Percentiles rank a stretch among this genome's conserved stretches.
Evolutionary conservation across 2,113 vertebrate genomes (phyloP).

Genomic region (cattle (Bos taurus)): ARS-UCD2.0 NC_037331.1:35913001-35913500

Average conservation of each 20-base stretch:
- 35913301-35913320: not conserved
- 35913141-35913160: not conserved
- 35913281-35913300: not conserved
- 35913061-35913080: not conserved
- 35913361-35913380: not conserved
- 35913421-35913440: not conserved
- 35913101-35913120: not conserved
- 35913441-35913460: not conserved
- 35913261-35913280: not conserved
- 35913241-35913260: not conserved
- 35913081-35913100: not conserved
- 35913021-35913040: not conserved
- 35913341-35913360: not conserved
- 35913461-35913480: not conserved
- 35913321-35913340: not conserved
- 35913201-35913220: too few species aligned
- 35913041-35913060: not conserved
- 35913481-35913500: conserved; percentile 16
- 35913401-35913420: not conserved
- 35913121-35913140: not conserved
- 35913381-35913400: not conserved
- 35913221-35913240: not conserved
- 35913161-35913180: not conserved
- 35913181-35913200: not conserved
- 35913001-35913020: not conserved